Percentiles rank a stretch among this genome's conserved stretches.
Evolutionary conservation across 2,113 vertebrate genomes (phyloP).

Genomic region (Tyto alba): DNA sequence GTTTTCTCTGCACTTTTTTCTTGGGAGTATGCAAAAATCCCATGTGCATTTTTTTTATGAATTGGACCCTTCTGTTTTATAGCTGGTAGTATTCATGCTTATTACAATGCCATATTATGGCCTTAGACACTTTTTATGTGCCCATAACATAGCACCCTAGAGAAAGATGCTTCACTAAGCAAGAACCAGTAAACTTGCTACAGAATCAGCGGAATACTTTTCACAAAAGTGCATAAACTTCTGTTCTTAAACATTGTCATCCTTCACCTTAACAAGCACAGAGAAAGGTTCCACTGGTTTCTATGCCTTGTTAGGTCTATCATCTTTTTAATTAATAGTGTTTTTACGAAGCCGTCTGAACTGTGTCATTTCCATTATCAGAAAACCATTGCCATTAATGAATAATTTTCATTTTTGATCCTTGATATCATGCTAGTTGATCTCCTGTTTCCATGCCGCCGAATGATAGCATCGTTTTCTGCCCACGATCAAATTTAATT

Average conservation of each 20-base stretch:
- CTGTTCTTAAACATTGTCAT: slow-evolving; percentile 67
- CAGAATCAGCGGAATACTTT: slow-evolving; percentile 29
- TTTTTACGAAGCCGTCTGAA: slow-evolving; percentile 98
- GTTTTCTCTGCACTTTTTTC: slow-evolving; percentile 19
- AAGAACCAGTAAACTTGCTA: slow-evolving; percentile 53
- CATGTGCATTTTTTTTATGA: slow-evolving; percentile 68
- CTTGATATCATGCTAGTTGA: slow-evolving; percentile 93
- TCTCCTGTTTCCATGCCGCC: slow-evolving; percentile 90
- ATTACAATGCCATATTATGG: slow-evolving; percentile 59
- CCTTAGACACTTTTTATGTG: slow-evolving; percentile 59
- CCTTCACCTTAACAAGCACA: slow-evolving; percentile 75
- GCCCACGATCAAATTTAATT: slow-evolving; percentile 99
- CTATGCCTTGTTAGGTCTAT: slow-evolving; percentile 96
- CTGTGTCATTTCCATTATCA: slow-evolving; percentile 99
- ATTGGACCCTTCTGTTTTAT: slow-evolving; percentile 67
- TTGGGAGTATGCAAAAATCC: slow-evolving; percentile 56
- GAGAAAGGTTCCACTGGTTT: slow-evolving; percentile 78
- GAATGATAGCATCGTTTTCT: slow-evolving; percentile 97
- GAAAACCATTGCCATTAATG: slow-evolving; percentile 97
- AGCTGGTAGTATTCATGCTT: slow-evolving; percentile 49
- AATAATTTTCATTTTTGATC: slow-evolving; percentile 99
- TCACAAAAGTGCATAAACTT: slow-evolving; percentile 58
- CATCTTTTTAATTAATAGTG: slow-evolving; percentile 99
- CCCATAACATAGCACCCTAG: slow-evolving; percentile 50
- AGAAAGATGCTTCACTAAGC: slow-evolving; percentile 62